Evolutionary conservation across 2,113 vertebrate species (phyloP).

Genomic region (Xiphophorus maculatus): DNA sequence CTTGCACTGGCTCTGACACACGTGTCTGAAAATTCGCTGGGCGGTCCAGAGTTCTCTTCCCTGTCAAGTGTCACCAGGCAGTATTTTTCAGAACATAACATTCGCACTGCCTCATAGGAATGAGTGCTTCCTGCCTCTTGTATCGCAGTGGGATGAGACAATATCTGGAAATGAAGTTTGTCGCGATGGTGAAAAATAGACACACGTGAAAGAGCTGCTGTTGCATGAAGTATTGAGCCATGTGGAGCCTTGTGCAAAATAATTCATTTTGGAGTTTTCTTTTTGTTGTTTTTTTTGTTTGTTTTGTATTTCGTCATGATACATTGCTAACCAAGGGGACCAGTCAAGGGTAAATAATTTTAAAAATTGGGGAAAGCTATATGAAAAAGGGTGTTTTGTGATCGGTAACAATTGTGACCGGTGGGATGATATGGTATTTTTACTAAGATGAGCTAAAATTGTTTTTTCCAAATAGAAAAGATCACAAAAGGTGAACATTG

Average conservation of each 20-base stretch:
- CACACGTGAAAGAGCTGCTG: slow-evolving; percentile 19
- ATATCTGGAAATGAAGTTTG: slow-evolving; percentile 73
- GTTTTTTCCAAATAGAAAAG: too few relatives aligned
- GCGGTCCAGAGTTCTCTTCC: slow-evolving; percentile 39
- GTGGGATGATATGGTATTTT: too few relatives aligned
- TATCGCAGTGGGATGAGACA: slow-evolving; percentile 58
- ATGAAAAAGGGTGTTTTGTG: too few relatives aligned
- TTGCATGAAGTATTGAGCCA: neutral
- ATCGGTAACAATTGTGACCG: too few relatives aligned
- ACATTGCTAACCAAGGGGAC: too few relatives aligned
- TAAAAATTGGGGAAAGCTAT: too few relatives aligned
- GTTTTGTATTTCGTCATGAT: too few relatives aligned
- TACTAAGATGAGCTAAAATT: too few relatives aligned
- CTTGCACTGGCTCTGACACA: slow-evolving; percentile 20
- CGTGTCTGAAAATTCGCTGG: slow-evolving; percentile 52
- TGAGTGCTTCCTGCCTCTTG: slow-evolving; percentile 74
- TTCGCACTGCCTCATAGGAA: slow-evolving; percentile 52
- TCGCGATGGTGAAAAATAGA: slow-evolving; percentile 40
- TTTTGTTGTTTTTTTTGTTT: too few relatives aligned
- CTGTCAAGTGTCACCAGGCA: slow-evolving; percentile 66
- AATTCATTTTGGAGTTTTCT: too few relatives aligned
- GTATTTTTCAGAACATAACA: slow-evolving; percentile 62
- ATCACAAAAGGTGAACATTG: too few relatives aligned
- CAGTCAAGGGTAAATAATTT: too few relatives aligned
- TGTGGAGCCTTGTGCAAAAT: neutral